Percentiles rank a stretch among this genome's conserved stretches.
These are phyloP conservation scores for Synanthedon tipuliformis DNA, from an alignment of 2,888 invertebrate species.

Conservation along the genomic window DNA sequence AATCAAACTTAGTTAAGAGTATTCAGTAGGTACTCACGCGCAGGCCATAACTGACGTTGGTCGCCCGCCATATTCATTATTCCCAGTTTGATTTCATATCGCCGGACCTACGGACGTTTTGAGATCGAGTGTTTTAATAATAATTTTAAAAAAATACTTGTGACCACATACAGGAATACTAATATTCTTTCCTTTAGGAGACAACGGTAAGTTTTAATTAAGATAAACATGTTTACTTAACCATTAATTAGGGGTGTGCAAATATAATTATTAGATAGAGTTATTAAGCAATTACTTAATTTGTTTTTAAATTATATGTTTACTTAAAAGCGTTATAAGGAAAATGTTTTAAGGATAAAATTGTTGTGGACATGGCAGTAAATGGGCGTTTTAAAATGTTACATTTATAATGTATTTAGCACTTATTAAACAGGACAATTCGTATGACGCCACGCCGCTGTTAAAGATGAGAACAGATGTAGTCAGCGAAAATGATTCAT, in stretches of 20 bases:
- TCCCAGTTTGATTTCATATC: slow-evolving; percentile 39
- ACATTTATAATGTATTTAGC: too few species aligned
- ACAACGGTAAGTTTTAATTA: too few species aligned
- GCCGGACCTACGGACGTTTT: slow-evolving; percentile 40
- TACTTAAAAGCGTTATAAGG: too few species aligned
- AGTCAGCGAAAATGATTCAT: not conserved
- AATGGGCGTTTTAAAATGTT: too few species aligned
- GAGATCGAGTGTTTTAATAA: slow-evolving; percentile 21
- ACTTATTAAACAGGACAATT: not conserved
- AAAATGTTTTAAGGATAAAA: too few species aligned
- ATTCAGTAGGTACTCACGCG: slow-evolving; percentile 58
- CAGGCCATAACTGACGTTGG: slow-evolving; percentile 37
- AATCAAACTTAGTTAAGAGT: slow-evolving; percentile 73
- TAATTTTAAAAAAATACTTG: not conserved
- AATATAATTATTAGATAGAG: too few species aligned
- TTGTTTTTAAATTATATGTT: too few species aligned
- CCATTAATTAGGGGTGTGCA: too few species aligned
- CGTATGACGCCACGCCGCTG: not conserved
- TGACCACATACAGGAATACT: not conserved
- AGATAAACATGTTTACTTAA: too few species aligned
- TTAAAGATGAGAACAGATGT: not conserved
- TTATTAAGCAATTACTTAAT: too few species aligned
- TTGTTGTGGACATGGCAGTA: too few species aligned
- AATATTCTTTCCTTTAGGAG: not conserved
- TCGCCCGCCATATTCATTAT: slow-evolving; percentile 35